Evolutionary conservation across 2,888 invertebrate species (phyloP).

Genomic region (Cephonodes hylas): DNA sequence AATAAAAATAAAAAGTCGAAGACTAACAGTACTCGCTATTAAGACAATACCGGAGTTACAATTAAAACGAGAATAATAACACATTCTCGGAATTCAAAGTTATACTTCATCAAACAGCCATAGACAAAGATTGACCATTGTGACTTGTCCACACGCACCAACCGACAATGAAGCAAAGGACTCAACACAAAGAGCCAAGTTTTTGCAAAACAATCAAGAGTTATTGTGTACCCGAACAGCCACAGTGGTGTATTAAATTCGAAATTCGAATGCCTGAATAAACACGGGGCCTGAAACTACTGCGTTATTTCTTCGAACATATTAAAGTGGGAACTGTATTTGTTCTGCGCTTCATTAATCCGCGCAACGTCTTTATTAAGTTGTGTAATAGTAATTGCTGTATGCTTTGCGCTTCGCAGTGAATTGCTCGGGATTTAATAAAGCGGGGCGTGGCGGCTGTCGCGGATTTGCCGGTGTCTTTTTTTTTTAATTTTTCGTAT

Average conservation of each 20-base stretch:
- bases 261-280: conserved; percentile 1
- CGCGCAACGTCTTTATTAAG: conserved; percentile 23
- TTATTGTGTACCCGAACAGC: background rate
- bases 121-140: background rate
- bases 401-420: background rate
- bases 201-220: conserved; percentile 2
- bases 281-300: background rate
- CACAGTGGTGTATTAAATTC: background rate
- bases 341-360: conserved; percentile 41
- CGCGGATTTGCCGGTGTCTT: background rate
- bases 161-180: background rate
- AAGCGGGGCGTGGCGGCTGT: background rate
- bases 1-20: too few relatives aligned
- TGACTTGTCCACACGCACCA: background rate
- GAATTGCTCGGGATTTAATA: background rate
- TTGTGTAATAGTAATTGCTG: conserved; percentile 19
- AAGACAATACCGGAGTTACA: background rate
- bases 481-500: background rate
- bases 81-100: background rate
- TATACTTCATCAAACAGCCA: background rate
- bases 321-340: conserved; percentile 28
- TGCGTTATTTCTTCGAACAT: conserved; percentile 9
- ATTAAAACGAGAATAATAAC: background rate
- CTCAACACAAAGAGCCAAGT: background rate
- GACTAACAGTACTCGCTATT: too few relatives aligned